Percentiles rank a stretch among this genome's conserved stretches.
phyloP scores from a whole-genome alignment of 2,888 invertebrate species.

The Caenorhabditis imperialis region DNA sequence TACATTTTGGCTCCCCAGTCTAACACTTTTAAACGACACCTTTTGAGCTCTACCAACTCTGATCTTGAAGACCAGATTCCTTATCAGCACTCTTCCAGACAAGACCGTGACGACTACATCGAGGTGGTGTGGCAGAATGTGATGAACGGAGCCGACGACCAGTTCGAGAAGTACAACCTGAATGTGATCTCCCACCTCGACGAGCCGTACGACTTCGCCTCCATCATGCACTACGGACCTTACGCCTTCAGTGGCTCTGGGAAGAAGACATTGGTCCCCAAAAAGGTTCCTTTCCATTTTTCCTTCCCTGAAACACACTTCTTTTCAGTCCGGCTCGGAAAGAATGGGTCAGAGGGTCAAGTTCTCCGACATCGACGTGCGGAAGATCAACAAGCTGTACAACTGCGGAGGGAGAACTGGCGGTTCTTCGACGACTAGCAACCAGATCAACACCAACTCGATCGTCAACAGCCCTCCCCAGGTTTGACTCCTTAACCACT shows the following conservation, averaged over 20 bases:
- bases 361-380: constrained; percentile 79
- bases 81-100: too few relatives aligned
- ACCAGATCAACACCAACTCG: constrained; percentile 50
- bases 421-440: constrained; percentile 5
- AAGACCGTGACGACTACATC: constrained; percentile 80
- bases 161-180: constrained; percentile 76
- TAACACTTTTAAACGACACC: too few relatives aligned
- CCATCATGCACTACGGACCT: constrained; percentile 79
- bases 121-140: constrained; percentile 79
- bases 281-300: constrained; percentile 35
- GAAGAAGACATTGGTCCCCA: constrained; percentile 78
- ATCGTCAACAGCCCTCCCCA: constrained; percentile 43
- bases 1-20: too few relatives aligned
- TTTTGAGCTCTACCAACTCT: too few relatives aligned
- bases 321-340: constrained; percentile 70
- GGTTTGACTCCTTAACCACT: constrained; percentile 27
- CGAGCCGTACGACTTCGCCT: constrained; percentile 72
- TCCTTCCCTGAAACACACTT: background rate
- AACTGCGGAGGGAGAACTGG: constrained; percentile 70
- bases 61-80: too few relatives aligned
- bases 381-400: constrained; percentile 79
- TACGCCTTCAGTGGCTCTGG: constrained; percentile 66
- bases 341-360: constrained; percentile 79
- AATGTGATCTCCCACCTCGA: constrained; percentile 74
- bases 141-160: constrained; percentile 78